Percentiles rank a stretch among this genome's conserved stretches.
These are phyloP conservation scores for Smittia sp. DNA, from an alignment of 2,888 invertebrate species.

Conservation along the genomic window DNA sequence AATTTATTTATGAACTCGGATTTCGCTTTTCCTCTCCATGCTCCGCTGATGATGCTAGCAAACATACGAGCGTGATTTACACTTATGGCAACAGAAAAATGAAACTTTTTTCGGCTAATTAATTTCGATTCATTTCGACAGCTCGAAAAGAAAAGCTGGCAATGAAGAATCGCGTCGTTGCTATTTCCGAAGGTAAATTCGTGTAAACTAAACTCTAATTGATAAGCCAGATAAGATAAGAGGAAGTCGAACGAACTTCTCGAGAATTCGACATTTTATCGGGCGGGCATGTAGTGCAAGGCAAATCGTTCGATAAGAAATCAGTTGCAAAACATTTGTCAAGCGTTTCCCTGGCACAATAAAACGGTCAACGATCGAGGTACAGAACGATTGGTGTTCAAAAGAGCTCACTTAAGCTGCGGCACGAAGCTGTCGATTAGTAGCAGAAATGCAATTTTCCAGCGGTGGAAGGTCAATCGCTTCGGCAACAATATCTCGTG, in stretches of 20 bases:
- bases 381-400: too few species aligned
- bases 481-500: not conserved
- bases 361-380: too few species aligned
- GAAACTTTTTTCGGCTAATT: constrained; percentile 23
- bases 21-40: constrained; percentile 4
- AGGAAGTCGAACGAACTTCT: not conserved
- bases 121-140: constrained; percentile 25
- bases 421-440: constrained; percentile 11
- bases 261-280: not conserved
- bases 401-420: not conserved
- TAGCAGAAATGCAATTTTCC: not conserved
- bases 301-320: not conserved
- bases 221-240: not conserved
- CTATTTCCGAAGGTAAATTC: not conserved
- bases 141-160: not conserved
- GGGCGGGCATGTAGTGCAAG: not conserved
- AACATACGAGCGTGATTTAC: not conserved
- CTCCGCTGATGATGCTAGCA: not conserved
- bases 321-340: too few species aligned
- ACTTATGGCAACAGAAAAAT: constrained; percentile 20
- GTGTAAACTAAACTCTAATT: not conserved
- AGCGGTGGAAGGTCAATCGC: not conserved
- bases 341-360: too few species aligned
- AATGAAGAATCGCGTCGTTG: not conserved
- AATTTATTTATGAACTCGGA: constrained; percentile 21